Evolutionary conservation across 2,888 invertebrate genomes (phyloP).

Genomic region (Macaria liturata): DNA sequence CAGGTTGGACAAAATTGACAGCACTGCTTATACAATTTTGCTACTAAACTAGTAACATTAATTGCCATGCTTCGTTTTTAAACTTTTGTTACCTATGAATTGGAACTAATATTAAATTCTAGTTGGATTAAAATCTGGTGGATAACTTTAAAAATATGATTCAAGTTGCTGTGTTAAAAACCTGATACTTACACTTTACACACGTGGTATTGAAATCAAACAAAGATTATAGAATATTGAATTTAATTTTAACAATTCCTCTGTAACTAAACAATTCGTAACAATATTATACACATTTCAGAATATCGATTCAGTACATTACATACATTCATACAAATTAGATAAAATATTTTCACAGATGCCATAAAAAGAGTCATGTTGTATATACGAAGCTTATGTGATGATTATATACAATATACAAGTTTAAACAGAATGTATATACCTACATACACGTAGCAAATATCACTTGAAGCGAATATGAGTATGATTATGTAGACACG

Average conservation of each 20-base stretch:
- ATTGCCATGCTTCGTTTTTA: no score
- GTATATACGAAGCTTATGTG: not conserved
- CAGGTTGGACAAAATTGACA: no score
- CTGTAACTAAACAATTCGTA: slow-evolving; percentile 50
- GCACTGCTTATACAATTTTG: no score
- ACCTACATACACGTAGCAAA: slow-evolving; percentile 31
- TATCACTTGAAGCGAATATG: slow-evolving; percentile 36
- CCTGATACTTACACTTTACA: no score
- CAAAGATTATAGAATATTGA: slow-evolving; percentile 57
- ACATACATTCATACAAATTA: slow-evolving; percentile 32
- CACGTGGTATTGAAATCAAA: slow-evolving; percentile 25
- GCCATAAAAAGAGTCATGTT: slow-evolving; percentile 12
- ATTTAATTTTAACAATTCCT: slow-evolving; percentile 77
- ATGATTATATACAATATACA: slow-evolving; percentile 9
- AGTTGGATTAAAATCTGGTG: no score
- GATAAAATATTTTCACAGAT: slow-evolving; percentile 10
- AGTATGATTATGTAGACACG: slow-evolving; percentile 17
- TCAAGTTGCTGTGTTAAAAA: no score
- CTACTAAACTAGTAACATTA: no score
- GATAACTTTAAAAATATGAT: no score
- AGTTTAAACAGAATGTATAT: no score
- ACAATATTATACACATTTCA: slow-evolving; percentile 53
- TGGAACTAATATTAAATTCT: no score
- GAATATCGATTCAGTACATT: slow-evolving; percentile 35
- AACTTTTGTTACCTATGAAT: no score